Evolutionary conservation across 1,140 invertebrate genomes (phyloP).

Genomic region (Pachyrhynchus sulphureomaculatus): DNA sequence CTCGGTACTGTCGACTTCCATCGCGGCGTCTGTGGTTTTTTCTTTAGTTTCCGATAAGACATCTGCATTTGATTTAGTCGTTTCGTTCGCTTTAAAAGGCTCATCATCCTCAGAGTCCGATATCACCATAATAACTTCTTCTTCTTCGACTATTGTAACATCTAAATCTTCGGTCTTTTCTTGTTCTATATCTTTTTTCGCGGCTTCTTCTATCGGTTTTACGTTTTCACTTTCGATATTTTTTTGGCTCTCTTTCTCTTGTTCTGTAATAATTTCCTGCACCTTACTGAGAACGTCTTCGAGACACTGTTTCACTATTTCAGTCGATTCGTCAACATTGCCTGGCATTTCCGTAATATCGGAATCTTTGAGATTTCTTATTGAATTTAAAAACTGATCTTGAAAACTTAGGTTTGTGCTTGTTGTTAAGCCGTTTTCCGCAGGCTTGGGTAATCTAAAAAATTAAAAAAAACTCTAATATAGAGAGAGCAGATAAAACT

Average conservation of each 20-base stretch:
- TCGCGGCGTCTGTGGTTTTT: not conserved
- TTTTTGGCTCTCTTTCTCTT: not conserved
- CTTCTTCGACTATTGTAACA: constrained; percentile 12
- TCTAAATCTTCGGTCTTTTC: constrained; percentile 24
- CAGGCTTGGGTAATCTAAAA: not conserved
- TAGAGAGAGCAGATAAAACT: no score
- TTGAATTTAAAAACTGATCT: constrained; percentile 31
- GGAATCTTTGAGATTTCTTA: constrained; percentile 1
- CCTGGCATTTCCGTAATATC: not conserved
- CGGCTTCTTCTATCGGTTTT: not conserved
- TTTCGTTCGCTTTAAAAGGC: not conserved
- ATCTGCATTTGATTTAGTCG: not conserved
- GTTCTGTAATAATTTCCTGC: not conserved
- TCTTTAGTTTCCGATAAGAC: not conserved
- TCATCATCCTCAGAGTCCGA: constrained; percentile 50
- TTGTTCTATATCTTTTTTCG: constrained; percentile 4
- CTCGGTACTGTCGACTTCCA: not conserved
- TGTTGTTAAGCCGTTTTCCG: not conserved
- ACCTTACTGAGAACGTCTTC: constrained; percentile 15
- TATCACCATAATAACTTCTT: constrained; percentile 44
- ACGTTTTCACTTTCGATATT: not conserved
- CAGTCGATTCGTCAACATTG: constrained; percentile 7
- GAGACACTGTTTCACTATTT: constrained; percentile 12
- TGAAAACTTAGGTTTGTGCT: constrained; percentile 21
- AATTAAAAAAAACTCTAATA: no score